Conservation (phyloP, 2,888 invertebrate genomes). For the Acleris emargana region DNA sequence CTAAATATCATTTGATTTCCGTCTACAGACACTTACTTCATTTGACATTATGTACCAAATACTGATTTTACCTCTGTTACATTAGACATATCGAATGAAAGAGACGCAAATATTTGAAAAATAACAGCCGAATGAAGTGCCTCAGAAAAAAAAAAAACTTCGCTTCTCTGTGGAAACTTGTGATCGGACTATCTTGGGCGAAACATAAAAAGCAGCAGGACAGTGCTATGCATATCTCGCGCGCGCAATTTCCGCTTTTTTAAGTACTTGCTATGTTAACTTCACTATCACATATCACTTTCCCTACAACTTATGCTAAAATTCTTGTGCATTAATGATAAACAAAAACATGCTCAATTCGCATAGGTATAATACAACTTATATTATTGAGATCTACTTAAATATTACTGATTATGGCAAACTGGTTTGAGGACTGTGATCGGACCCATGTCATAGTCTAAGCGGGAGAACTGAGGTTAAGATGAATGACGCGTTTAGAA, state of each 20-base stretch:
- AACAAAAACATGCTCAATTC: conserved; percentile 25
- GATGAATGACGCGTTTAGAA: too few relatives aligned
- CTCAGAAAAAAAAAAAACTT: too few relatives aligned
- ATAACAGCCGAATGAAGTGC: too few relatives aligned
- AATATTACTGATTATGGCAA: conserved; percentile 67
- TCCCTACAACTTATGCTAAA: conserved; percentile 22
- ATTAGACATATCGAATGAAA: too few relatives aligned
- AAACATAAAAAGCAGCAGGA: neutral
- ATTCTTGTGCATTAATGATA: conserved; percentile 24
- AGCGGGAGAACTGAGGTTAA: too few relatives aligned
- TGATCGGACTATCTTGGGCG: too few relatives aligned
- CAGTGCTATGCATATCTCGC: conserved; percentile 21
- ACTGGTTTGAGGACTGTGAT: conserved; percentile 41
- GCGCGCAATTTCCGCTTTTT: conserved; percentile 1
- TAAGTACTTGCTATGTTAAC: conserved; percentile 33
- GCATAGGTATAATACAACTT: conserved; percentile 53
- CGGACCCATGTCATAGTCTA: neutral
- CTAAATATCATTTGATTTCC: too few relatives aligned
- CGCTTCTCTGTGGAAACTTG: too few relatives aligned
- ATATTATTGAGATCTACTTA: conserved; percentile 76
- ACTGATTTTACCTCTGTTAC: too few relatives aligned
- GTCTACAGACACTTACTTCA: too few relatives aligned
- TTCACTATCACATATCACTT: conserved; percentile 34
- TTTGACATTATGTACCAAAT: too few relatives aligned
- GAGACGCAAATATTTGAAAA: too few relatives aligned